Base-by-base conservation (phyloP, 2,113 vertebrate genomes). In the Bagarius yarrelli region DNA sequence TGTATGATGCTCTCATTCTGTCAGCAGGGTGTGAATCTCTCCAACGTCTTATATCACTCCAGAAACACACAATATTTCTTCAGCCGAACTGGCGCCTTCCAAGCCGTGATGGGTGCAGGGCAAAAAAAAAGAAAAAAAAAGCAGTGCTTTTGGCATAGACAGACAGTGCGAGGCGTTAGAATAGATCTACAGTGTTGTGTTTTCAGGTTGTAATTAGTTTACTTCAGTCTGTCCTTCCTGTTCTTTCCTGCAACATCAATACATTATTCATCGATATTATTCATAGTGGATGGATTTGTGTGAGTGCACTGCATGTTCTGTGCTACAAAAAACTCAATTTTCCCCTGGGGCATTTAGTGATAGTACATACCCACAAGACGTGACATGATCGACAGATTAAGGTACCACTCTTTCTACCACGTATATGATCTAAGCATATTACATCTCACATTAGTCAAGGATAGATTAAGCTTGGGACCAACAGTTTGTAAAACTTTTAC, bases 121-220 rank as follows among this genome's bases (percentile, higher is more conserved):
- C 6, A 34, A 64, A 79, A 76, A 76, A 79, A 47, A 16, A n/a
- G n/a, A n/a, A n/a, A n/a, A 34, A 64, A 79, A 76, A 76, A 79
- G 18, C 9, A 64, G 67, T 56, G 63, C 18, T 14, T 59, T 78
- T 32, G 36, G 66, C 36, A 57, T 23, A 13, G 50, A 77, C 56
- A 76, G 47, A 16, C 47, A 76, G 63, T 53, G 47, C 63, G 18
- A 72, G n/a, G 44, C 69, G 40, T 76, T 75, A 59, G 44, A 21
- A 12, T 57, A 57, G n/a, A 61, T 55, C 14, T 59, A 23, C 64
- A 64, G 12, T 16, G 13, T 12, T 53, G 70, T 69, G 64, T 82
- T 69, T 52, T 56, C 34, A 71, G 57, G 27, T 76, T 80, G 81
- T 76, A 85, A 85, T 85, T 83, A 85, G 57, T 70, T 55, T 77